phyloP scores from a whole-genome alignment of 2,113 vertebrate genomes.

The Nothoprocta pentlandii region DNA sequence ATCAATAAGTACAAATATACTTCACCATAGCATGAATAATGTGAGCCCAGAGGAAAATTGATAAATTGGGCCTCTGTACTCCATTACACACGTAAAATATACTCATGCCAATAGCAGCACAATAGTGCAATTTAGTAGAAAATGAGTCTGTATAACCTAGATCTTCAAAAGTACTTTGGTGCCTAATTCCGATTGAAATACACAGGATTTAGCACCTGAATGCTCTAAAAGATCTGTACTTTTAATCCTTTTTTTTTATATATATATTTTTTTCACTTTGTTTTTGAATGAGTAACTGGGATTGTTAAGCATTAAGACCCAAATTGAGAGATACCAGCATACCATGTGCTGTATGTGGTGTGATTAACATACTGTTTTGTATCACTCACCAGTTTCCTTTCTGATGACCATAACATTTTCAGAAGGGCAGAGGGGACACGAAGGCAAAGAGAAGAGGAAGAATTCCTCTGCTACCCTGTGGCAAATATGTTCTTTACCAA shows the following conservation, averaged over 20 bases:
- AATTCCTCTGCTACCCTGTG: background rate
- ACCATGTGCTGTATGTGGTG: background rate
- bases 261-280: background rate
- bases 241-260: background rate
- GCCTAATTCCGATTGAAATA: background rate
- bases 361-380: background rate
- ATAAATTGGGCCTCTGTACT: background rate
- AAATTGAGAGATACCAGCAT: background rate
- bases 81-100: conserved; percentile 15
- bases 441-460: background rate
- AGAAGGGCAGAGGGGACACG: background rate
- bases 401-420: background rate
- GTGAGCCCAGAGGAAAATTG: background rate
- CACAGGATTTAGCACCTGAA: background rate
- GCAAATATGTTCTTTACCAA: background rate
- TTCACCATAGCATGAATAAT: background rate
- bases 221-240: background rate
- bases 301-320: background rate
- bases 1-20: background rate
- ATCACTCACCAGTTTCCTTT: background rate
- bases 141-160: background rate
- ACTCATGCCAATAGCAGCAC: background rate
- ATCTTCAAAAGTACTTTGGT: background rate
- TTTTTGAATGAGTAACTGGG: background rate
- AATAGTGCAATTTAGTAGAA: background rate